Base-by-base conservation (phyloP, 2,797 vertebrate species). In the Onychomys arenicola region DNA sequence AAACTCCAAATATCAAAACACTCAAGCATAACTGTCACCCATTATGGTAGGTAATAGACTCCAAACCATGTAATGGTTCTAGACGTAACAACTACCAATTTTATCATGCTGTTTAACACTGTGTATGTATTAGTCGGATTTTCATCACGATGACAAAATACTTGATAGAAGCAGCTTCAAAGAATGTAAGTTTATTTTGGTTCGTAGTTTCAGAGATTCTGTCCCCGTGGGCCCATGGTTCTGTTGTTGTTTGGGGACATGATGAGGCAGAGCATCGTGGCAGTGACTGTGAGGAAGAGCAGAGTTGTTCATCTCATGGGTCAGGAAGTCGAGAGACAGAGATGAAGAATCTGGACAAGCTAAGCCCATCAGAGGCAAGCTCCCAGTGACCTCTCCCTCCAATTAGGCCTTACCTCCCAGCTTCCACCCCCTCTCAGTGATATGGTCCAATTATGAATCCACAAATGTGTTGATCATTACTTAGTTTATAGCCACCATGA, bases 1-100 rank as follows among this genome's bases (percentile, higher is more conserved):
- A 95, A 95, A 57, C n/a, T 76, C 82, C 16, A 59, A 75, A 52
- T 92, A 82, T 46, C 93, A 90, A 92, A 88, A 52, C n/a, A 43
- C n/a, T 63, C 40, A 69, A 76, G 59, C 52, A 80, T 52, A 81
- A 23, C 7, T 49, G 19, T 81, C 77, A 95, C 14, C 23, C 13
- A 29, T 86, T 13, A 73, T 86, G 23, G 37, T 82, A 73, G 69
- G 17, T 37, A 55, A 27, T 40, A 82, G 55, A 77, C 2, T 8
- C 17, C 12, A 93, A 83, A 10, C 14, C 94, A 73, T 32, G 11
- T 92, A 19, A 19, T 57, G 14, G 12, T 90, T 69, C 71, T 32
- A 83, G 23, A 67, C 90, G 46, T 65, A 76, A 57, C 29, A 91
- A 49, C 17, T 1, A 10, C 71, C 61, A 16, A 85, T 86, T 76